A percentile compares a stretch with the other conserved stretches of the same genome.
Evolutionary conservation across 2,797 vertebrate species (phyloP).

Genomic region (Tolypeutes matacus): DNA sequence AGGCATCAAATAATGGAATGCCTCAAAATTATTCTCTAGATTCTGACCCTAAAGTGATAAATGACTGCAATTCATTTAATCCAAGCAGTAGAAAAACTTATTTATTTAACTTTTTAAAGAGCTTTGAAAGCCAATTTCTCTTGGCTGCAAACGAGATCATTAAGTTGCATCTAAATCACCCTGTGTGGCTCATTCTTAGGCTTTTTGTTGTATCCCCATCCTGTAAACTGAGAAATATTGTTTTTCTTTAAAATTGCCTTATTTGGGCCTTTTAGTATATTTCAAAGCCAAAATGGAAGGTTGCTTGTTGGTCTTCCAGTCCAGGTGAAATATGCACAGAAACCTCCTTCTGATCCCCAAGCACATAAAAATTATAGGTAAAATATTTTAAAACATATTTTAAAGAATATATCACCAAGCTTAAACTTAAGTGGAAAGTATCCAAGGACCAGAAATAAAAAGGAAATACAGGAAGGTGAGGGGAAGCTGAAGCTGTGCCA

Average conservation of each 20-base stretch:
- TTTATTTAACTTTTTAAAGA: not conserved
- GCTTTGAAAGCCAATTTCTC: conserved; percentile 26
- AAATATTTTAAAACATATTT: conserved; percentile 37
- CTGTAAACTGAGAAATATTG: conserved; percentile 25
- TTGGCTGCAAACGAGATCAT: not conserved
- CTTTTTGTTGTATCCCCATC: not conserved
- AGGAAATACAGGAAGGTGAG: not conserved
- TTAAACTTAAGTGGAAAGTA: not conserved
- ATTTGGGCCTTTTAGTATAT: not conserved
- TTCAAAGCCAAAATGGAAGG: conserved; percentile 15
- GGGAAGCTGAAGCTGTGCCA: not conserved
- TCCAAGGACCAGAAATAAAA: not conserved
- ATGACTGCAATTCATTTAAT: conserved; percentile 31
- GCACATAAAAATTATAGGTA: not conserved
- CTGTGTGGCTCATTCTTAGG: not conserved
- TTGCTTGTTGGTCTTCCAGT: not conserved
- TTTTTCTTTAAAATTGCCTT: conserved; percentile 7
- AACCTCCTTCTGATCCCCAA: not conserved
- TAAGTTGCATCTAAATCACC: not conserved
- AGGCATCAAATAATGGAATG: conserved; percentile 29
- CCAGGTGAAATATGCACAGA: not conserved
- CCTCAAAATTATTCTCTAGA: conserved; percentile 16
- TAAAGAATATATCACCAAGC: not conserved
- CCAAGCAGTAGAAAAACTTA: conserved; percentile 20
- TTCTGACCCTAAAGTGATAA: conserved; percentile 18